These are phyloP conservation scores for Phrynocephalus versicolor DNA, from an alignment of 2,113 vertebrate species.

Conservation along the genomic window DNA sequence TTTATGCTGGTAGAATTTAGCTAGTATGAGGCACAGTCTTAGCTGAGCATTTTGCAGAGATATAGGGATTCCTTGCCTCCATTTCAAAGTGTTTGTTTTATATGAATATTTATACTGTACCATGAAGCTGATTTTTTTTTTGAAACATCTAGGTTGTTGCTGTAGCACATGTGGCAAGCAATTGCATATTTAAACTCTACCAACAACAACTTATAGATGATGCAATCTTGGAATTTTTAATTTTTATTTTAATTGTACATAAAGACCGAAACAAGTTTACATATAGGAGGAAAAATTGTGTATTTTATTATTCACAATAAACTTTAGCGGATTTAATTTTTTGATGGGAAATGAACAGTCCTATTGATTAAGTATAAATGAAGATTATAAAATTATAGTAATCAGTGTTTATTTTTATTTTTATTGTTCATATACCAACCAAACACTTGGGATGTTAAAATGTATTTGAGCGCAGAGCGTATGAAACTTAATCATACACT, in stretches of 20 bases:
- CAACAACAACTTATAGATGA: conserved; percentile 65
- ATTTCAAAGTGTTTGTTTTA: conserved; percentile 16
- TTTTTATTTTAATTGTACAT: conserved; percentile 72
- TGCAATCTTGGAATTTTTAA: conserved; percentile 42
- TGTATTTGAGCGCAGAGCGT: neutral
- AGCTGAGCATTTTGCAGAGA: conserved; percentile 21
- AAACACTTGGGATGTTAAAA: too few relatives aligned
- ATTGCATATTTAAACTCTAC: conserved; percentile 55
- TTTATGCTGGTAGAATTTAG: conserved; percentile 14
- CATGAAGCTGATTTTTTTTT: conserved; percentile 33
- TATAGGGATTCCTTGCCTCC: conserved; percentile 28
- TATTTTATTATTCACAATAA: conserved; percentile 45
- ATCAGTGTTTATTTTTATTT: conserved; percentile 50
- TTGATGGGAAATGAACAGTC: conserved; percentile 47
- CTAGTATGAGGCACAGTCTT: conserved; percentile 12
- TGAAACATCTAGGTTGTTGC: conserved; percentile 42
- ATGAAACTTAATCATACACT: neutral
- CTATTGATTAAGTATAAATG: conserved; percentile 51
- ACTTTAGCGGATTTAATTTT: neutral
- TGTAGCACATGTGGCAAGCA: conserved; percentile 49
- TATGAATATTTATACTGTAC: conserved; percentile 11
- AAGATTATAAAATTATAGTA: conserved; percentile 40
- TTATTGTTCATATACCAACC: conserved; percentile 52
- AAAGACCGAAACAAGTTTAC: conserved; percentile 61
- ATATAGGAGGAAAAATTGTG: conserved; percentile 49